phyloP scores from a whole-genome alignment of 2,888 invertebrate species.

The Ophraella communa region DNA sequence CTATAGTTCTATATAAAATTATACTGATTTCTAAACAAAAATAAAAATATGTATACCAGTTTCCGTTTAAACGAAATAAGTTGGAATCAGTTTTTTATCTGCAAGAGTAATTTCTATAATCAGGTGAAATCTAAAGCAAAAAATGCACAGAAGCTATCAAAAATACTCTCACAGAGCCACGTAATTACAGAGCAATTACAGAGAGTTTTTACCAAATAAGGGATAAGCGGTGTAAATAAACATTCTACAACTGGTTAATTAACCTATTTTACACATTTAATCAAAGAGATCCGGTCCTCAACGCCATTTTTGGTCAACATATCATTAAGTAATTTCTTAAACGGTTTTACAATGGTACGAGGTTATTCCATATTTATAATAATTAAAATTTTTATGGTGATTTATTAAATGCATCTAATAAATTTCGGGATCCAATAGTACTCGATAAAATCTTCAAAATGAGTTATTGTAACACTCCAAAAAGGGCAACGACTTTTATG shows the following conservation, averaged over 20 bases:
- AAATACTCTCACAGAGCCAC: slow-evolving; percentile 11
- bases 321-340: slow-evolving; percentile 25
- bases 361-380: neutral
- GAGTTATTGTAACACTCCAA: no score
- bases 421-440: no score
- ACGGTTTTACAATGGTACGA: neutral
- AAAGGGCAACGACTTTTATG: no score
- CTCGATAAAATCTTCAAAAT: no score
- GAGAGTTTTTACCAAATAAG: slow-evolving; percentile 39
- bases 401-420: no score
- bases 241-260: slow-evolving; percentile 36
- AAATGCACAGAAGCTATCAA: slow-evolving; percentile 1
- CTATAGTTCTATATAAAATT: no score
- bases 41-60: no score
- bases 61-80: no score
- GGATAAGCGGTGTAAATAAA: slow-evolving; percentile 32
- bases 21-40: no score
- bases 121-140: neutral
- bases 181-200: slow-evolving; percentile 33
- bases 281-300: slow-evolving; percentile 42
- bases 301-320: slow-evolving; percentile 31
- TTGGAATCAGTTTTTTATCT: no score
- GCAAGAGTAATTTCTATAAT: neutral
- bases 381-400: neutral
- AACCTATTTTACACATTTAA: slow-evolving; percentile 40